Conservation (phyloP, 2,113 vertebrate genomes). For the Osmerus mordax region DNA sequence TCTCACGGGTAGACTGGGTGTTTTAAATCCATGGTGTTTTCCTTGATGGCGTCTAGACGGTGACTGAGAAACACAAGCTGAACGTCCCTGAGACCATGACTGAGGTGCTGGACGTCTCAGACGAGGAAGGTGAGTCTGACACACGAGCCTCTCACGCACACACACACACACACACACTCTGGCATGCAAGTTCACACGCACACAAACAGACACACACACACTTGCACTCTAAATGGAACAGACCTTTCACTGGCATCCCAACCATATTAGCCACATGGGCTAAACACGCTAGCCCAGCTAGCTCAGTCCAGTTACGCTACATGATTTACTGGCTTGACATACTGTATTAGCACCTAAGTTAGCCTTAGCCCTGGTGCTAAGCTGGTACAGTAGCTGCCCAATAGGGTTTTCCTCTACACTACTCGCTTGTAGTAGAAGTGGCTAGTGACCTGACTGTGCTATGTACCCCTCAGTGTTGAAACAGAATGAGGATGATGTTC, state of each 20-base stretch:
- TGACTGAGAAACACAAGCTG: conserved; percentile 97
- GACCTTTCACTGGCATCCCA: neutral
- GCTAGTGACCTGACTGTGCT: conserved; percentile 33
- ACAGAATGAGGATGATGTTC: conserved; percentile 70
- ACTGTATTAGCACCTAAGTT: neutral
- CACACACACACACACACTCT: neutral
- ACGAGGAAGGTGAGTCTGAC: conserved; percentile 89
- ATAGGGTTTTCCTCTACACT: no score
- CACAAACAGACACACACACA: neutral
- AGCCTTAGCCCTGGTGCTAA: neutral
- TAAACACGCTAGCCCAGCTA: no score
- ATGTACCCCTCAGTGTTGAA: conserved; percentile 61
- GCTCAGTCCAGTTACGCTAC: no score
- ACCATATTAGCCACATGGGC: neutral
- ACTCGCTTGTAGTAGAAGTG: neutral
- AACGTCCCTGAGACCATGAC: conserved; percentile 99
- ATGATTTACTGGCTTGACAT: neutral
- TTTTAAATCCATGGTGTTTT: conserved; percentile 1
- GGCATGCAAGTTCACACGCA: neutral
- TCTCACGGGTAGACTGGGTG: neutral
- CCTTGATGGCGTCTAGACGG: conserved; percentile 72
- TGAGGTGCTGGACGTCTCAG: conserved; percentile 94
- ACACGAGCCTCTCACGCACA: neutral
- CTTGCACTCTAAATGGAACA: neutral
- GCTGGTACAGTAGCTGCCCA: no score